These are phyloP conservation scores for Ctenomys sociabilis DNA, from an alignment of 2,113 vertebrate genomes.

Conservation along the genomic window DNA sequence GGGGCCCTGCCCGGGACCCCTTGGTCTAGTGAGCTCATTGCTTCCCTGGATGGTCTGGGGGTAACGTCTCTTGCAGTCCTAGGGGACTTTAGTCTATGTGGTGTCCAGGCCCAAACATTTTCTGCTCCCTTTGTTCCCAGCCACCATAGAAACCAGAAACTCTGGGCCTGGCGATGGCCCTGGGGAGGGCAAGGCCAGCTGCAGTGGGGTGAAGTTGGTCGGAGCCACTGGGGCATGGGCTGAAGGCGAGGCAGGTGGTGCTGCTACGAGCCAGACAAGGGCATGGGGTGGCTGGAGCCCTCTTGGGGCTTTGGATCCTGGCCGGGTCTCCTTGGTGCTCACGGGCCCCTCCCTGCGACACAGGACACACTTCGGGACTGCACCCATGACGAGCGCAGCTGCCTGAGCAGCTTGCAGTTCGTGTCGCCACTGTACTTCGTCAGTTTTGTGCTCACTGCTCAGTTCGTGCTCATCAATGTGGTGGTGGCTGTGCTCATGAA, in stretches of 20 bases:
- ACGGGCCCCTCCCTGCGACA: accelerated
- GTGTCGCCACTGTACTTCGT: constrained; percentile 99
- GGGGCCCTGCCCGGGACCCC: accelerated
- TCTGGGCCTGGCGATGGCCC: background rate
- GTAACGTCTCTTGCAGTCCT: background rate
- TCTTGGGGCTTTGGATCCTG: background rate
- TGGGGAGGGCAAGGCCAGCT: background rate
- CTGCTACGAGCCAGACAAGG: background rate
- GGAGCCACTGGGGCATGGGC: background rate
- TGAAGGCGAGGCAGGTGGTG: background rate
- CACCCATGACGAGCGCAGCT: constrained; percentile 94
- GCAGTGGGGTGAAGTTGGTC: background rate
- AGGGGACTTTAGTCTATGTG: background rate
- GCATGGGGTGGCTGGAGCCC: background rate
- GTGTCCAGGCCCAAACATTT: background rate
- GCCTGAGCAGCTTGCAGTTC: constrained; percentile 95
- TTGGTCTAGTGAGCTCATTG: background rate
- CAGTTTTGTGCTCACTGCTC: constrained; percentile 99
- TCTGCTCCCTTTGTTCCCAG: background rate
- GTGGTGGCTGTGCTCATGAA: constrained; percentile 99
- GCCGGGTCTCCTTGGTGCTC: background rate
- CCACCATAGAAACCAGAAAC: background rate
- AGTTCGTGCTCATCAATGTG: constrained; percentile 99
- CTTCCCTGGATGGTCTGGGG: background rate
- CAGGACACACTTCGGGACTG: constrained; percentile 98